Evolutionary conservation across 2,797 vertebrate species (phyloP).

Genomic region (Sparidentex hasta): DNA sequence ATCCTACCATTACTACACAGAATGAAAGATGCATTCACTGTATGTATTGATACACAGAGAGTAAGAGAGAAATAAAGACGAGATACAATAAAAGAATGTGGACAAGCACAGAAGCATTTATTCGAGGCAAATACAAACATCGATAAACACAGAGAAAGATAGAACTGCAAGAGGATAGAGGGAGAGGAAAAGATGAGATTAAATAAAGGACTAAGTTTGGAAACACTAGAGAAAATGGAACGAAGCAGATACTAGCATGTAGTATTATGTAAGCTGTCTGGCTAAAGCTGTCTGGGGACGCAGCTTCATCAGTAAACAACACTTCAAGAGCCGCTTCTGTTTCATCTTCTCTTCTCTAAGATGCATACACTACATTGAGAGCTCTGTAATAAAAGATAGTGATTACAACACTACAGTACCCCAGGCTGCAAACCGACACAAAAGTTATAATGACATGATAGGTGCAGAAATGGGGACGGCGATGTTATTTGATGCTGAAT

Average conservation of each 20-base stretch:
- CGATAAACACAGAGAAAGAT: not conserved
- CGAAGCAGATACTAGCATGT: conserved; percentile 60
- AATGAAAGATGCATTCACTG: conserved; percentile 31
- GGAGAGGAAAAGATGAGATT: not conserved
- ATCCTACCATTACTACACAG: conserved; percentile 46
- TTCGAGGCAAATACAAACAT: not conserved
- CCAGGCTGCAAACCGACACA: conserved; percentile 10
- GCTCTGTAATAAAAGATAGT: conserved; percentile 79
- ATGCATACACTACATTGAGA: conserved; percentile 68
- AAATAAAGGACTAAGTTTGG: not conserved
- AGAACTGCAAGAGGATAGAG: not conserved
- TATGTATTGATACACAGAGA: not conserved
- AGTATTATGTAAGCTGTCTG: conserved; percentile 61
- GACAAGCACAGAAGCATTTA: not conserved
- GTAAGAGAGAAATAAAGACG: not conserved
- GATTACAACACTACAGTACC: conserved; percentile 20
- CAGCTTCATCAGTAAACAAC: conserved; percentile 81
- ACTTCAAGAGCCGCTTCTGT: conserved; percentile 65
- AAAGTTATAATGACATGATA: not conserved
- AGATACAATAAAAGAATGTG: not conserved
- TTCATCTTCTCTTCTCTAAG: conserved; percentile 56
- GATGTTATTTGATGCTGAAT: not conserved
- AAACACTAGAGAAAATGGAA: conserved; percentile 13
- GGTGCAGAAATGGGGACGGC: conserved; percentile 11
- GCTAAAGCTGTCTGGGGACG: conserved; percentile 61